Evolutionary conservation across 2,113 vertebrate genomes (phyloP).

Genomic region (Xiphias gladius): DNA sequence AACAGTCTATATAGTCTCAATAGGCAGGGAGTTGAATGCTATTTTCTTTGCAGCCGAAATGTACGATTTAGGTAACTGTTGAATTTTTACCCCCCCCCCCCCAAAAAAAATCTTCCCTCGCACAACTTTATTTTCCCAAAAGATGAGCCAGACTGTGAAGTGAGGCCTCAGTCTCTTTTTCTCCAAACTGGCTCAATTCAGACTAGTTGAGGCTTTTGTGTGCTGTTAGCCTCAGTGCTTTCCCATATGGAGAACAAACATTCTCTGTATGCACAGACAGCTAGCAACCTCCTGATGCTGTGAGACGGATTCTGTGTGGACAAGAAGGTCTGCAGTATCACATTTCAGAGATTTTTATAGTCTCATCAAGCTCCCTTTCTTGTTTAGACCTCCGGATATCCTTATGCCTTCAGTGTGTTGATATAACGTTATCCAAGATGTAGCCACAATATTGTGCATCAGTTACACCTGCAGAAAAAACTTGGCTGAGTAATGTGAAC

Average conservation of each 20-base stretch:
- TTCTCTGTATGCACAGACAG: constrained; percentile 62
- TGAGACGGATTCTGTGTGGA: constrained; percentile 31
- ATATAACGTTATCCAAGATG: constrained; percentile 7
- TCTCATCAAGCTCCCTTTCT: background rate
- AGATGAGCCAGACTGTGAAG: constrained; percentile 37
- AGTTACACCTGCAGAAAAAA: constrained; percentile 2
- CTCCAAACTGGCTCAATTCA: constrained; percentile 46
- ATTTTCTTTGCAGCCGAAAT: constrained; percentile 11
- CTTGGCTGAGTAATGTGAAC: background rate
- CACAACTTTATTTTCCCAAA: constrained; percentile 55
- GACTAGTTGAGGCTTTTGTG: constrained; percentile 63
- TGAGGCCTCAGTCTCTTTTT: constrained; percentile 42
- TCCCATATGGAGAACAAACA: constrained; percentile 76
- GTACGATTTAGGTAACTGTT: constrained; percentile 30
- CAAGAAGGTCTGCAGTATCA: constrained; percentile 26
- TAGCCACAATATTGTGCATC: constrained; percentile 7
- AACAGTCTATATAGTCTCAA: constrained; percentile 9
- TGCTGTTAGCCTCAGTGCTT: constrained; percentile 52
- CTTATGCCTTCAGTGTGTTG: background rate
- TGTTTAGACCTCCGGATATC: background rate
- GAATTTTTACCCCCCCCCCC: constrained; percentile 19
- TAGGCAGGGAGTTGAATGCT: constrained; percentile 7
- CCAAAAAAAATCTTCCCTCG: background rate
- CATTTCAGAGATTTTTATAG: constrained; percentile 46
- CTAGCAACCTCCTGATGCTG: constrained; percentile 20